Evolutionary conservation across 2,888 invertebrate species (phyloP), one percentile per base, ranked within the genome.

Genomic region (Patella caerulea): DNA sequence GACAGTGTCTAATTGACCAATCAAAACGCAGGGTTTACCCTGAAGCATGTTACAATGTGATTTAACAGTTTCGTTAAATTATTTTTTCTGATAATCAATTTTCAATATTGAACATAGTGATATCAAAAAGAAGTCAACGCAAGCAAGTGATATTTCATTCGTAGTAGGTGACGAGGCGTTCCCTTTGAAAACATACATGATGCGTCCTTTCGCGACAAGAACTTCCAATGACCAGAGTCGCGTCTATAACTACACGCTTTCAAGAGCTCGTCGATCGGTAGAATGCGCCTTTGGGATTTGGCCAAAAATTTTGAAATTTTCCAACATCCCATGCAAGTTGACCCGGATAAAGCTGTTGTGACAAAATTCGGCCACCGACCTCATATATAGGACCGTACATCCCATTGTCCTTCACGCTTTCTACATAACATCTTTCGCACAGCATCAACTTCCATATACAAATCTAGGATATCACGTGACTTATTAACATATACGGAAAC

Each of bases 101-200:
- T 24, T 24, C 24, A 24, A 24, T 24, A 1, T 24, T 24, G 24
- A 24, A 24, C 24, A 24, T 24, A 24, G 0, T 24, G 24, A 24
- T 24, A 24, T 24, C 24, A 24, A 24, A 24, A 24, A 24, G 24
- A 24, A 24, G 24, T 24, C 24, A 24, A 24, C 24, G 24, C 24
- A 24, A 24, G 24, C 24, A 24, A 24, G 24, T 24, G 24, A 24
- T 24, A 72, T 77, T 19, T 73, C 77, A n/a, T 77, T 59, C 52
- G 9, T 19, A 29, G 19, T 73, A 2, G 77, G 73, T 17, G 77
- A 77, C 52, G 73, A 77, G 65, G 77, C 77, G 15, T 77, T 77
- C 65, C 77, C 77, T 15, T 45, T 77, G 29, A 78, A 74, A 73
- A 69, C 19, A 14, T 29, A 74, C 65, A 5, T 74, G 14, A 74